Conservation (phyloP, 2,113 vertebrate species). For the Tautogolabrus adspersus region DNA sequence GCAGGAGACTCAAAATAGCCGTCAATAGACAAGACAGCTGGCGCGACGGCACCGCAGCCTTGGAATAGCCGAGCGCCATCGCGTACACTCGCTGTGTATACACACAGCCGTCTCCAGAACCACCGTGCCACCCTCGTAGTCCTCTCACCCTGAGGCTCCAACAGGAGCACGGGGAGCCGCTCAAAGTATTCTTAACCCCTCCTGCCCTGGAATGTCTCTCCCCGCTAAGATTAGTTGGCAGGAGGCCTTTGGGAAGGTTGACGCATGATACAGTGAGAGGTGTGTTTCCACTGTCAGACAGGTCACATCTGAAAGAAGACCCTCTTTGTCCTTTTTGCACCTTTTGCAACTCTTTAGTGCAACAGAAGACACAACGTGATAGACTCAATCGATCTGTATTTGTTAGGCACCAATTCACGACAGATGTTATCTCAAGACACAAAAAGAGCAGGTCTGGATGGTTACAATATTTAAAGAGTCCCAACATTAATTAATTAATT, state of each 20-base stretch:
- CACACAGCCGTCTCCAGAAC: constrained; percentile 50
- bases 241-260: constrained; percentile 41
- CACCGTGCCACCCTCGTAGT: constrained; percentile 49
- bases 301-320: neutral
- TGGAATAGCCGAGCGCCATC: constrained; percentile 74
- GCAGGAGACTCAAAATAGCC: constrained; percentile 84
- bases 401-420: too few relatives aligned
- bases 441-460: too few relatives aligned
- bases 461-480: too few relatives aligned
- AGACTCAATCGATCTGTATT: too few relatives aligned
- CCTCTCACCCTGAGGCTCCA: constrained; percentile 4
- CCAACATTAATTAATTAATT: too few relatives aligned
- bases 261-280: constrained; percentile 25
- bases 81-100: constrained; percentile 52
- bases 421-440: too few relatives aligned
- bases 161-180: constrained; percentile 48
- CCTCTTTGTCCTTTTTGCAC: neutral
- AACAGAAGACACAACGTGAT: too few relatives aligned
- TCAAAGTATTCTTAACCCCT: constrained; percentile 83
- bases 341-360: neutral
- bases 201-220: constrained; percentile 73
- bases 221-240: constrained; percentile 69
- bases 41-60: constrained; percentile 68
- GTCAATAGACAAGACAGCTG: constrained; percentile 88
- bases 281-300: constrained; percentile 17